Conservation (phyloP, 2,113 vertebrate species). For the Rostratula benghalensis region DNA sequence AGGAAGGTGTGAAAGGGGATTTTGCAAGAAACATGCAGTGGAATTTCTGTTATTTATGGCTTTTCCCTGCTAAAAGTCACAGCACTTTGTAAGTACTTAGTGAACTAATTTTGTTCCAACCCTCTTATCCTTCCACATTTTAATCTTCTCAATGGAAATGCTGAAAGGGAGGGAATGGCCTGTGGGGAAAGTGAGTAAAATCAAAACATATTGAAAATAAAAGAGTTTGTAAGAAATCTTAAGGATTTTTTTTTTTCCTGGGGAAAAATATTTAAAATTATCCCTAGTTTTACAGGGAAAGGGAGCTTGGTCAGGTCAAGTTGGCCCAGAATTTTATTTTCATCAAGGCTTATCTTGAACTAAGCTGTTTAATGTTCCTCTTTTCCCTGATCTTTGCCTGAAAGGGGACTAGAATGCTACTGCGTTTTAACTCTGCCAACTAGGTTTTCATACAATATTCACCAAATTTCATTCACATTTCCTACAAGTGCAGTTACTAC, state of each 20-base stretch:
- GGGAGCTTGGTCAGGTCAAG: background rate
- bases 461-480: background rate
- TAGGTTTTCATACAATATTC: background rate
- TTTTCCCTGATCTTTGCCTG: background rate
- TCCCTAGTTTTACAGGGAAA: background rate
- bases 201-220: background rate
- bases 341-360: background rate
- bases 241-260: background rate
- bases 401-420: background rate
- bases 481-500: background rate
- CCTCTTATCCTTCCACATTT: background rate
- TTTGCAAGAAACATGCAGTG: background rate
- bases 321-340: slow-evolving; percentile 11
- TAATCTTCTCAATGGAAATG: background rate
- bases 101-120: background rate
- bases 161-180: background rate
- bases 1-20: background rate
- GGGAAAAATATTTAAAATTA: background rate
- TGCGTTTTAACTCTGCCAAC: background rate
- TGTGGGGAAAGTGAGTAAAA: background rate
- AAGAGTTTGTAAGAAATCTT: background rate
- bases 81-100: background rate
- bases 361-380: background rate
- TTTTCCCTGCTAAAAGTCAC: background rate
- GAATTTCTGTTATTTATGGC: background rate